A percentile compares a stretch with the other conserved stretches of the same genome.
phyloP scores from a whole-genome alignment of 2,113 vertebrate genomes.

The Paraplagusia blochii region DNA sequence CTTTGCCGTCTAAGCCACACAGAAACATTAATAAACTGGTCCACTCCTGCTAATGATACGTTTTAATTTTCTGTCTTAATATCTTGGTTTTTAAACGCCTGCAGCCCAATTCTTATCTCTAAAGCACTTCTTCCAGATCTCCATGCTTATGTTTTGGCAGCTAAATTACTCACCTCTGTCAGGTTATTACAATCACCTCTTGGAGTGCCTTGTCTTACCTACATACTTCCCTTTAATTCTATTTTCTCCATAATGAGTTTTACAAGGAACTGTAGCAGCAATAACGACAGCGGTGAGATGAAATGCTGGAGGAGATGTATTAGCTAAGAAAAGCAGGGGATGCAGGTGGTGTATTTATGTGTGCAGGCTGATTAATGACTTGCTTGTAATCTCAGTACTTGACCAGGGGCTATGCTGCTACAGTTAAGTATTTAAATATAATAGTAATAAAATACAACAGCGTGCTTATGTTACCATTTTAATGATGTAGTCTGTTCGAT shows the following conservation, averaged over 20 bases:
- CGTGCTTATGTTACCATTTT: constrained; percentile 13
- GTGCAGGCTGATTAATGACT: constrained; percentile 59
- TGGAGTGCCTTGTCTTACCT: constrained; percentile 62
- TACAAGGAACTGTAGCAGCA: constrained; percentile 42
- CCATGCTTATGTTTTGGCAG: constrained; percentile 55
- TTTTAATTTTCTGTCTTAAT: constrained; percentile 51
- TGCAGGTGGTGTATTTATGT: constrained; percentile 60
- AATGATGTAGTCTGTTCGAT: constrained; percentile 29
- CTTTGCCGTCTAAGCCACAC: constrained; percentile 23
- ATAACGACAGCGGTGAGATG: constrained; percentile 57
- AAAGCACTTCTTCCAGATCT: constrained; percentile 63
- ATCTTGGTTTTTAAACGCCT: constrained; percentile 57
- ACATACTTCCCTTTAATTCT: constrained; percentile 56
- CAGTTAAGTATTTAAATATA: constrained; percentile 29
- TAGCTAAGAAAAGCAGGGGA: constrained; percentile 38
- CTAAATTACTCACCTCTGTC: constrained; percentile 74
- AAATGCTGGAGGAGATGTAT: constrained; percentile 60
- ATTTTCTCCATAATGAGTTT: constrained; percentile 62
- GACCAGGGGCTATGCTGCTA: constrained; percentile 50
- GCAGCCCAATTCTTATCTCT: constrained; percentile 59
- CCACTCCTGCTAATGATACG: constrained; percentile 46
- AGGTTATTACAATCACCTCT: constrained; percentile 75
- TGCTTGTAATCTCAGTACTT: constrained; percentile 49
- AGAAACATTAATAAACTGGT: constrained; percentile 55
- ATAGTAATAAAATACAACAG: constrained; percentile 7